Evolutionary conservation across 2,113 vertebrate genomes (phyloP), one percentile per base, ranked within the genome.

Genomic region (Entelurus aequoreus): DNA sequence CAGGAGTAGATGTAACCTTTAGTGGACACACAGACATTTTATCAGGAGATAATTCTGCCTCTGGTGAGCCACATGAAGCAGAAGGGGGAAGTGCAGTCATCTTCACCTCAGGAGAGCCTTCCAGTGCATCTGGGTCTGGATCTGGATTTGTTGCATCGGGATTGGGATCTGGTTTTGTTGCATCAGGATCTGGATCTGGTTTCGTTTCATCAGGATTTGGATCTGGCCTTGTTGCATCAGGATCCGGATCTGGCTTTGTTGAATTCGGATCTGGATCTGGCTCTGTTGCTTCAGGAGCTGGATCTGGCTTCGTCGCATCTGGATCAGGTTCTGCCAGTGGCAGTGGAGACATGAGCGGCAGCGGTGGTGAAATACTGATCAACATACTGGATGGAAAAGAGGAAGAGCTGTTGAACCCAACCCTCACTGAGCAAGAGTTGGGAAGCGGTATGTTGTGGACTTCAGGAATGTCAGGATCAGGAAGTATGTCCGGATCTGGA

Each of bases 341-440:
- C 53, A 75, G 77, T n/a, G 80, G 77, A 21, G 82, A 79, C 11
- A 38, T 77, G 6, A 90, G 86, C 44, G 79, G 83, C 58, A 77
- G 82, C 37, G 84, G 90, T 6, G 80, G 76, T 42, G 85, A 89
- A 49, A 84, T 86, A 0, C 69, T 77, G 3, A 68, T 95, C 63
- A 92, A 86, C 6, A 87, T 94, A 42, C 78, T 94, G 66, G 89
- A 93, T 56, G 51, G 47, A 51, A 63, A 71, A 59, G 69, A 90
- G 69, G 69, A 88, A 6, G 88, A 94, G 78, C 40, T 87, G 10
- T 64, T 89, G 28, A 76, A 69, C 1, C 71, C 74, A 0, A 68
- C 79, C 66, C 6, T 10, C 15, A 89, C 65, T 2, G 75, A 76
- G 85, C 91, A 93, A 74, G 92, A 96, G 84, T 35, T 82, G 13